These are phyloP conservation scores for Pterocles orientalis DNA, from an alignment of 2,113 vertebrate species.

Conservation along the genomic window DNA sequence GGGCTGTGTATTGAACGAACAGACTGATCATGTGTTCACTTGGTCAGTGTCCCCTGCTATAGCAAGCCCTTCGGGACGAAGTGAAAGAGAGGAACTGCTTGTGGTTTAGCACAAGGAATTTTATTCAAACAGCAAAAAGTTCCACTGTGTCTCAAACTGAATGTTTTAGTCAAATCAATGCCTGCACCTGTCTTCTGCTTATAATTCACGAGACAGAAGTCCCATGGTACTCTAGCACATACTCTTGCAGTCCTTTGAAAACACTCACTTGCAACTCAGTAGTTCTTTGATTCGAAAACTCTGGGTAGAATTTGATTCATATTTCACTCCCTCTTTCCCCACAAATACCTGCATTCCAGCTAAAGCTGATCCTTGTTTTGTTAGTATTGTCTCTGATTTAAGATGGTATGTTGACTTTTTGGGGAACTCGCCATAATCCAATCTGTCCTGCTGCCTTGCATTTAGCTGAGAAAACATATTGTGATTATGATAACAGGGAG, in stretches of 20 bases:
- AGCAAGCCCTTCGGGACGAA: background rate
- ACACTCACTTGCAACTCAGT: constrained; percentile 11
- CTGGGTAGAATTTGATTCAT: constrained; percentile 1
- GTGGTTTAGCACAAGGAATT: constrained; percentile 16
- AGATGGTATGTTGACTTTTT: background rate
- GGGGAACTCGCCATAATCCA: background rate
- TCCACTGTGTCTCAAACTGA: background rate
- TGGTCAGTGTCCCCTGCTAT: background rate
- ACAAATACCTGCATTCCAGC: background rate
- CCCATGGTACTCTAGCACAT: constrained; percentile 13
- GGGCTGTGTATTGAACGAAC: background rate
- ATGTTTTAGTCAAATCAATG: constrained; percentile 44
- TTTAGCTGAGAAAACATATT: background rate
- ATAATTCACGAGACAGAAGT: constrained; percentile 39
- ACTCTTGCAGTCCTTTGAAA: constrained; percentile 41
- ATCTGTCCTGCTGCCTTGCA: background rate
- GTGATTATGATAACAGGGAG: background rate
- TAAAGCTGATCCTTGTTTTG: background rate
- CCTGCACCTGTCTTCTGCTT: constrained; percentile 6
- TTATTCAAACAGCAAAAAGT: constrained; percentile 29
- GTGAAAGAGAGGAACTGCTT: background rate
- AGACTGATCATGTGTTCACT: background rate
- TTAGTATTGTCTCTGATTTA: background rate
- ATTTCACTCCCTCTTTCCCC: background rate
- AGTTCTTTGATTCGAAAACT: constrained; percentile 43